Evolutionary conservation across 2,888 invertebrate species (phyloP).

Genomic region (Eretmocerus hayati): DNA sequence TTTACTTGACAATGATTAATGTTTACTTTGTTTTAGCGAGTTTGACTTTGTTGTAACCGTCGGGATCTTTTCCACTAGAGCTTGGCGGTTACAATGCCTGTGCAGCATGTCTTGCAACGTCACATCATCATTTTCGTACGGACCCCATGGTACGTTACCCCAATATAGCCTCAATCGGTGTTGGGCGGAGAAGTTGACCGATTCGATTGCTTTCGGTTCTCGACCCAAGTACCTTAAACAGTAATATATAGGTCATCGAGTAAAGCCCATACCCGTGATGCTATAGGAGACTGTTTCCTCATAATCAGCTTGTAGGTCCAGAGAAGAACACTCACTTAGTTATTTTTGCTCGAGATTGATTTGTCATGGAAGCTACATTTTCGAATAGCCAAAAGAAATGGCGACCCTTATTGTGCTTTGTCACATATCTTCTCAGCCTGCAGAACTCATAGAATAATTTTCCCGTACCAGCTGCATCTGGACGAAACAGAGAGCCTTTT

Average conservation of each 20-base stretch:
- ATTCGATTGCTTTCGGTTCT: conserved; percentile 50
- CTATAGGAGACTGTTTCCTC: too few relatives aligned
- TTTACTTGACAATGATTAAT: too few relatives aligned
- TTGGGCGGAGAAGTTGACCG: conserved; percentile 51
- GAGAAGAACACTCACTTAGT: conserved; percentile 41
- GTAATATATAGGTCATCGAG: not conserved
- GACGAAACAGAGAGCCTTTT: too few relatives aligned
- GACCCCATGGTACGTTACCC: conserved; percentile 52
- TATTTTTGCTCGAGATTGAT: conserved; percentile 45
- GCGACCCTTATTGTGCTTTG: conserved; percentile 34
- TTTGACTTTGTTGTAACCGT: conserved; percentile 51
- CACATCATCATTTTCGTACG: conserved; percentile 23
- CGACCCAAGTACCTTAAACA: conserved; percentile 44
- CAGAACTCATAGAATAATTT: conserved; percentile 52
- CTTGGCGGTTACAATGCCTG: conserved; percentile 43
- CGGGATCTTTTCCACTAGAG: conserved; percentile 47
- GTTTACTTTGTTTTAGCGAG: conserved; percentile 42
- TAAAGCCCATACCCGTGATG: too few relatives aligned
- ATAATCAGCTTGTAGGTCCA: too few relatives aligned
- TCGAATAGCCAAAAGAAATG: conserved; percentile 56
- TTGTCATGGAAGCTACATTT: conserved; percentile 53
- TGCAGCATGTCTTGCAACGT: conserved; percentile 38
- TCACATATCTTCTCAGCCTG: conserved; percentile 44
- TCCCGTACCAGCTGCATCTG: conserved; percentile 49
- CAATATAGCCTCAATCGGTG: conserved; percentile 51